Evolutionary conservation across 2,113 vertebrate genomes (phyloP), one percentile per base, ranked within the genome.

Genomic region (Phoenicopterus ruber): DNA sequence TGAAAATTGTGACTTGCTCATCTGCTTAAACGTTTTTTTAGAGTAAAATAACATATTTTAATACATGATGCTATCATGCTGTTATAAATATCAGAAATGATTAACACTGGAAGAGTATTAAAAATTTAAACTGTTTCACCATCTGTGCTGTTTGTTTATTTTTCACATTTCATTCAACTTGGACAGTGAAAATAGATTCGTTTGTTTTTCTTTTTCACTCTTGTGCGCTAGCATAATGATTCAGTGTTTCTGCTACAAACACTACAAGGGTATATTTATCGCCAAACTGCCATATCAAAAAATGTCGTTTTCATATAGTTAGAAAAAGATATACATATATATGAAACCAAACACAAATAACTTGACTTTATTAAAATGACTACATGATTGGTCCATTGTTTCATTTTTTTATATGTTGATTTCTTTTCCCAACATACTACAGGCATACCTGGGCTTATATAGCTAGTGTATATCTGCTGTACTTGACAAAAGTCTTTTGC

Each of bases 121-220:
- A 91, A 93, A 95, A 91, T 82, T 82, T 94, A 89, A 95, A 95
- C 95, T 93, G 95, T 83, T 95, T 78, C 42, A 94, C 96, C 96
- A 96, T 95, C 95, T 97, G 95, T 95, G 63, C 92, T 88, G 77
- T 96, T 96, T 95, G 94, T 97, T 96, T 95, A 89, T 94, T 94
- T 96, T 96, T 94, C 95, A 94, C 91, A 93, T 97, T 96, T 89
- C 42, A 54, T 91, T 94, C 91, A 89, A n/a, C 65, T 69, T 94
- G 86, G 70, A 89, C 71, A 85, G 65, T 76, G 73, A 94, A 94
- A 95, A 76, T 79, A 87, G 44, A 91, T 91, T 55, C 4, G 1
- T 81, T 81, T 89, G 22, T 16, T 89, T 92, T 73, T 47, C 13
- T 74, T 32, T 62, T 69, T 78, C 34, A 38, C 36, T 89, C 36